phyloP scores from a whole-genome alignment of 2,113 vertebrate genomes.

The Panurus biarmicus region DNA sequence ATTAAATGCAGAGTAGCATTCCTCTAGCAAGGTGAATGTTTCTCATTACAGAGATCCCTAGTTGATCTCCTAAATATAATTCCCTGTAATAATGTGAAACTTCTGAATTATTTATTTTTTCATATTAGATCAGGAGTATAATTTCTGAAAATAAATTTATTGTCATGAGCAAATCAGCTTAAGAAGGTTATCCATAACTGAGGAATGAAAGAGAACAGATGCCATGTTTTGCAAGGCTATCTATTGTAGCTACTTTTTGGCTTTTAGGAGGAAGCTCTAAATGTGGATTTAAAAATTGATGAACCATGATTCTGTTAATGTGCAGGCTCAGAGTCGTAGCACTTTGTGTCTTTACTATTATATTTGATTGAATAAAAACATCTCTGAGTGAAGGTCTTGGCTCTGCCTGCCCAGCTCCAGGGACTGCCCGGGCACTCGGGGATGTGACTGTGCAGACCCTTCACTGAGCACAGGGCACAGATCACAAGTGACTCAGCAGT shows the following conservation, averaged over 20 bases:
- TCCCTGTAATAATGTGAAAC: slow-evolving; percentile 70
- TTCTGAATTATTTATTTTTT: slow-evolving; percentile 77
- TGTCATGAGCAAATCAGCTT: slow-evolving; percentile 67
- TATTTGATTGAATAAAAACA: background rate
- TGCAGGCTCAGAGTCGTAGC: background rate
- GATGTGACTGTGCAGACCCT: background rate
- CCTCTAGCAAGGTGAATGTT: slow-evolving; percentile 71
- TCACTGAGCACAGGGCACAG: background rate
- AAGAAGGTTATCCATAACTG: slow-evolving; percentile 63
- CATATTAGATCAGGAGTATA: slow-evolving; percentile 73
- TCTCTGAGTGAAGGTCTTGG: background rate
- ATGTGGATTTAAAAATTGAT: slow-evolving; percentile 55
- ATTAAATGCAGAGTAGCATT: slow-evolving; percentile 72
- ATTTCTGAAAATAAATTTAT: slow-evolving; percentile 74
- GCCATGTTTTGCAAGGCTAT: slow-evolving; percentile 32
- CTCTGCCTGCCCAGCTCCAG: background rate
- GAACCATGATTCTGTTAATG: slow-evolving; percentile 22
- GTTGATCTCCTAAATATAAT: slow-evolving; percentile 75
- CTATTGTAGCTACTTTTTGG: slow-evolving; percentile 48
- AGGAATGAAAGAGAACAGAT: slow-evolving; percentile 61
- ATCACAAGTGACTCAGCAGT: background rate
- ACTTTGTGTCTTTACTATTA: slow-evolving; percentile 6
- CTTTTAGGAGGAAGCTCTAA: slow-evolving; percentile 26
- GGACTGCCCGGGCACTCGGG: accelerated
- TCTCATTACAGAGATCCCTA: slow-evolving; percentile 70